Conservation (phyloP, 2,797 vertebrate species). For the Eremophila alpestris region DNA sequence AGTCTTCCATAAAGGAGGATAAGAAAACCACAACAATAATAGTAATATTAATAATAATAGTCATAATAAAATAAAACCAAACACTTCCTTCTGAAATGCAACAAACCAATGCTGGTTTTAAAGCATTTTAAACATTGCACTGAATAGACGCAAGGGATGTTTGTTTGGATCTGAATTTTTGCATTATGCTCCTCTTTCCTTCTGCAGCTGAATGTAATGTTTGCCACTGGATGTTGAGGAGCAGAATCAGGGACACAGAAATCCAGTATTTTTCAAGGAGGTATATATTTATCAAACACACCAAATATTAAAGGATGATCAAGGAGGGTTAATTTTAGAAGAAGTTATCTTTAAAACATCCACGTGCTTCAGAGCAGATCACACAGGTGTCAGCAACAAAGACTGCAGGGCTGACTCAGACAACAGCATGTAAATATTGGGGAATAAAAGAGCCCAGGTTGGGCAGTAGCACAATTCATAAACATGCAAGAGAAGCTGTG, state of each 20-base stretch:
- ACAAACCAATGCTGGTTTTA: neutral
- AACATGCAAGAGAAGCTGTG: neutral
- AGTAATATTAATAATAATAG: neutral
- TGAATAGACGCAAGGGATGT: neutral
- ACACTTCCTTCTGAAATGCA: neutral
- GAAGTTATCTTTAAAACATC: neutral
- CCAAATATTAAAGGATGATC: neutral
- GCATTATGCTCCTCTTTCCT: neutral
- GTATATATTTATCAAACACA: neutral
- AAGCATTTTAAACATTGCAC: neutral
- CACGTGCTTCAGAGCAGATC: neutral
- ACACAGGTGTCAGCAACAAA: neutral
- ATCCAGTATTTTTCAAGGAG: neutral
- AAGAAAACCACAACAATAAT: neutral
- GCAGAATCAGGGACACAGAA: neutral
- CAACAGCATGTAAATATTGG: neutral
- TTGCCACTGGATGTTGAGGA: neutral
- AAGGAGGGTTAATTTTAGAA: neutral
- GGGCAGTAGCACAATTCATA: neutral
- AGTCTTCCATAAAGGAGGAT: neutral
- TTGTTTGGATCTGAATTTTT: neutral
- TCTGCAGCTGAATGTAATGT: neutral
- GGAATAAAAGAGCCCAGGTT: neutral
- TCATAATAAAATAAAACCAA: neutral
- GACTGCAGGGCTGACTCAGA: neutral